phyloP scores from a whole-genome alignment of 2,888 invertebrate genomes.

The Thelaira solivaga region DNA sequence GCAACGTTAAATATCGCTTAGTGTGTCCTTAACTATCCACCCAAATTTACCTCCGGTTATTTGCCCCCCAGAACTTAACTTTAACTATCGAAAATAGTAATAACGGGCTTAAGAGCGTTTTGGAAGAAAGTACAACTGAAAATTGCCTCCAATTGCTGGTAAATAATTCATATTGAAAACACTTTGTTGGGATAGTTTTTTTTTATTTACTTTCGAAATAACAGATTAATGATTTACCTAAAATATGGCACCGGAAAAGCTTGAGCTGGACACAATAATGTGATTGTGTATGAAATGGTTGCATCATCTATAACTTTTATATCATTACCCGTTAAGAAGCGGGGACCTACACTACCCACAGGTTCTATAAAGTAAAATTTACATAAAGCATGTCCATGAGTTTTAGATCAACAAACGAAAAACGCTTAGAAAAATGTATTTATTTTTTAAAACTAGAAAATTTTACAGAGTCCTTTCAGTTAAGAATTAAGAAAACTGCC shows the following conservation, averaged over 20 bases:
- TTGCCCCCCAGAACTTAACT: too few relatives aligned
- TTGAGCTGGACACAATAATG: constrained; percentile 84
- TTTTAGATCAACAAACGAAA: too few relatives aligned
- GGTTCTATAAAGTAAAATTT: constrained; percentile 78
- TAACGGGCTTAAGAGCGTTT: too few relatives aligned
- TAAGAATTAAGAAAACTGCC: constrained; percentile 1
- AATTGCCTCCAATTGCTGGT: background rate
- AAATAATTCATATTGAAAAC: background rate
- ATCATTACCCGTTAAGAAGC: constrained; percentile 78
- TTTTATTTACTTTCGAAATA: background rate
- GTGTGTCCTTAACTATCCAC: too few relatives aligned
- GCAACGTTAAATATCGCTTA: too few relatives aligned
- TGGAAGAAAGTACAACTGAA: too few relatives aligned
- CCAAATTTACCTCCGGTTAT: too few relatives aligned
- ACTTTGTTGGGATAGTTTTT: constrained; percentile 54
- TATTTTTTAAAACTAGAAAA: too few relatives aligned
- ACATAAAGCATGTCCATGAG: background rate
- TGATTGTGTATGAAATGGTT: constrained; percentile 77
- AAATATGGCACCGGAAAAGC: constrained; percentile 84
- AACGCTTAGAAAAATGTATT: too few relatives aligned
- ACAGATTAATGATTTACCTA: constrained; percentile 79
- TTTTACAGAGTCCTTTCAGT: background rate
- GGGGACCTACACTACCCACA: constrained; percentile 82
- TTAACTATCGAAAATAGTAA: too few relatives aligned
- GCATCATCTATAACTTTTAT: constrained; percentile 73